Evolutionary conservation across 2,888 invertebrate genomes (phyloP).

Genomic region (Celastrina argiolus): DNA sequence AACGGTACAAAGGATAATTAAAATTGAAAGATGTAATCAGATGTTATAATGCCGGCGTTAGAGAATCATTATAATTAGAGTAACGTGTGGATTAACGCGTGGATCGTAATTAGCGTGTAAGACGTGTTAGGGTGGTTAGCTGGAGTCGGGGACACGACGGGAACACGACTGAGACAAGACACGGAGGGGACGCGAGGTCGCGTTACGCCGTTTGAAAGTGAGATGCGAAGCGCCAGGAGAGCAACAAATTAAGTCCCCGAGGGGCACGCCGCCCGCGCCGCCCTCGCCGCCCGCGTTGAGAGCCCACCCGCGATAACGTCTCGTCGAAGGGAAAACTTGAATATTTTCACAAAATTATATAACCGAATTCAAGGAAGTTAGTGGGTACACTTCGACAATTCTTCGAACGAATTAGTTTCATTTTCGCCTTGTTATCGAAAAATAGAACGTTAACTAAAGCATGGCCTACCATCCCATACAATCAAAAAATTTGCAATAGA

Average conservation of each 20-base stretch:
- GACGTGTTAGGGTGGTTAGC: constrained; percentile 28
- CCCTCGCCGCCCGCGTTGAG: constrained; percentile 51
- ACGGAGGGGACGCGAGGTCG: constrained; percentile 69
- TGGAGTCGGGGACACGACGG: constrained; percentile 53
- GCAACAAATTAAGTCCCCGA: constrained; percentile 77
- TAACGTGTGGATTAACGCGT: constrained; percentile 8
- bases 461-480: too few relatives aligned
- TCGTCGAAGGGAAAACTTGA: constrained; percentile 71
- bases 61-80: neutral
- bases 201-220: constrained; percentile 76
- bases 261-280: constrained; percentile 58
- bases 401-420: constrained; percentile 12
- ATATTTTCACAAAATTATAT: constrained; percentile 70
- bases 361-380: constrained; percentile 66
- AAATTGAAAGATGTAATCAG: neutral
- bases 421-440: too few relatives aligned
- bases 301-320: constrained; percentile 69
- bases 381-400: constrained; percentile 59
- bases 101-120: constrained; percentile 32
- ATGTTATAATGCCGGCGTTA: neutral
- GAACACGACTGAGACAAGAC: constrained; percentile 51
- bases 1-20: neutral
- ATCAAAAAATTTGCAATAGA: too few relatives aligned
- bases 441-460: too few relatives aligned
- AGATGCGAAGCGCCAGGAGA: constrained; percentile 76